Evolutionary conservation across 2,888 invertebrate species (phyloP).

Genomic region (Nymphalis urticae): DNA sequence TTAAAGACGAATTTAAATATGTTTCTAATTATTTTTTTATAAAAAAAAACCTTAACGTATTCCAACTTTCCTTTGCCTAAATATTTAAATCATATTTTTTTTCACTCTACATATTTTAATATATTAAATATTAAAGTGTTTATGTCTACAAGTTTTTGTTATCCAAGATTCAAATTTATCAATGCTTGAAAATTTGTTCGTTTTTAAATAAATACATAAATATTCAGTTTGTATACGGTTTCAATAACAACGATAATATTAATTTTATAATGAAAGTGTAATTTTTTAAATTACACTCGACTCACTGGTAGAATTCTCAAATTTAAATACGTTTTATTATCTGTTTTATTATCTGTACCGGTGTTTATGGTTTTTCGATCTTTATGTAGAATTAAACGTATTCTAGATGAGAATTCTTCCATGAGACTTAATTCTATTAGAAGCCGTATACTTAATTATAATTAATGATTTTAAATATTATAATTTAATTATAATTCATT

Average conservation of each 20-base stretch:
- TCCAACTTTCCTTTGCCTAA: not conserved
- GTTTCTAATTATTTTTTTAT: not conserved
- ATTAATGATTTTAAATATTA: not conserved
- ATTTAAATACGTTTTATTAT: conserved; percentile 1
- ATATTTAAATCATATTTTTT: no score
- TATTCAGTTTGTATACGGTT: not conserved
- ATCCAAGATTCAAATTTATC: no score
- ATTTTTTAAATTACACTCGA: not conserved
- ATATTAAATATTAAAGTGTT: no score
- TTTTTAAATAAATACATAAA: not conserved
- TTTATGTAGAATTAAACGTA: not conserved
- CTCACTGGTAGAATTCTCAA: conserved; percentile 7
- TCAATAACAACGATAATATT: not conserved
- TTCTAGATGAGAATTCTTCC: conserved; percentile 6
- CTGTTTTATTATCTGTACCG: not conserved
- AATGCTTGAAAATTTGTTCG: not conserved
- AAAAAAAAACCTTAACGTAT: not conserved
- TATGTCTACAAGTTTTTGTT: no score
- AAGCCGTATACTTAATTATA: no score
- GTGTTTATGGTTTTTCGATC: no score
- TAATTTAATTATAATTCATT: not conserved
- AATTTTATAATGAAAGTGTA: no score
- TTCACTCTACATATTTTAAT: no score
- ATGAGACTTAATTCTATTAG: not conserved
- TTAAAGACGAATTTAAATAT: no score